Conservation (phyloP, 2,113 vertebrate species). For the Stictonetta naevosa region DNA sequence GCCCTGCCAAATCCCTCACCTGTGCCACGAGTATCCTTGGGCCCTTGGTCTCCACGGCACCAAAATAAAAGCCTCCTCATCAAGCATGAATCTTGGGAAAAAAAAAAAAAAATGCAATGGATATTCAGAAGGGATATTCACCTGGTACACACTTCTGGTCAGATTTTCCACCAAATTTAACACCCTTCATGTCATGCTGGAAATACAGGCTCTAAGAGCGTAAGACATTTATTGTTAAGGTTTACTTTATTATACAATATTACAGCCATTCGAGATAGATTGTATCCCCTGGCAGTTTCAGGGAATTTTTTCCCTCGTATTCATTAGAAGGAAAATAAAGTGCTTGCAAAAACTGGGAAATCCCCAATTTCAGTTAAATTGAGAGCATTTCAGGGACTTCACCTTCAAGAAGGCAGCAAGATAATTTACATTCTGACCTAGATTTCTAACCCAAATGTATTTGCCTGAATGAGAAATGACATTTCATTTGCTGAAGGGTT, state of each 20-base stretch:
- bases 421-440: slow-evolving; percentile 74
- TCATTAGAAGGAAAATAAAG: slow-evolving; percentile 65
- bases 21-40: fast-evolving
- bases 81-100: not conserved
- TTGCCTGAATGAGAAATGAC: slow-evolving; percentile 66
- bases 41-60: not conserved
- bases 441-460: slow-evolving; percentile 73
- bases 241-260: slow-evolving; percentile 58
- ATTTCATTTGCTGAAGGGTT: slow-evolving; percentile 65
- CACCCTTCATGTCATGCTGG: not conserved
- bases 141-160: slow-evolving; percentile 3
- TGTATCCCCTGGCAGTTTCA: slow-evolving; percentile 55
- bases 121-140: not conserved
- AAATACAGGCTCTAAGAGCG: slow-evolving; percentile 10
- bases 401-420: slow-evolving; percentile 57
- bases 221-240: slow-evolving; percentile 28
- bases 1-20: not conserved
- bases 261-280: slow-evolving; percentile 18
- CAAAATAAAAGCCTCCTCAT: not conserved
- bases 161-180: slow-evolving; percentile 60
- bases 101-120: not conserved
- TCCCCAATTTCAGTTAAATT: slow-evolving; percentile 62
- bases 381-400: slow-evolving; percentile 68
- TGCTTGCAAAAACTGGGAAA: slow-evolving; percentile 66
- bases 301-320: slow-evolving; percentile 23